Conservation (phyloP, 2,113 vertebrate genomes). For the Microcebus ravelobensis region DNA sequence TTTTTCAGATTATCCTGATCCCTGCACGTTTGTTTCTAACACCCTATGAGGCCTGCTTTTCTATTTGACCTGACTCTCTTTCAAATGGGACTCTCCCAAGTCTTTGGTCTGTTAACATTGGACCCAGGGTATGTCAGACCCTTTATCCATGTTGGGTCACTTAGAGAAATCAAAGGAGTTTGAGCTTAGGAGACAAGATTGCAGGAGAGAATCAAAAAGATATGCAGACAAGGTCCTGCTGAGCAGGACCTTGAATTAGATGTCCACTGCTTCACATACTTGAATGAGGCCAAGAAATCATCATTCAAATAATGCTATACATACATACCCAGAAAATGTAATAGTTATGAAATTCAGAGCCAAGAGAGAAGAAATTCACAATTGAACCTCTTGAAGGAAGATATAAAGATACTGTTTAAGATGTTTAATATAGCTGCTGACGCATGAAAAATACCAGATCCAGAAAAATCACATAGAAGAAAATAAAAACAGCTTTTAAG, state of each 20-base stretch:
- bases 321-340: neutral
- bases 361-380: neutral
- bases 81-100: neutral
- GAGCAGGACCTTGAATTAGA: neutral
- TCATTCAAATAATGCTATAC: conserved; percentile 12
- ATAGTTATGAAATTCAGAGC: neutral
- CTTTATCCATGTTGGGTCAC: neutral
- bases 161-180: neutral
- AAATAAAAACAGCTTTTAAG: neutral
- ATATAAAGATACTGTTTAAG: neutral
- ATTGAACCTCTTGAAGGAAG: neutral
- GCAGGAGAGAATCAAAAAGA: neutral
- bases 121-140: neutral
- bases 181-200: conserved; percentile 30
- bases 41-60: neutral
- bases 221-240: neutral
- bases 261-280: neutral
- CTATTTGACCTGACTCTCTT: neutral
- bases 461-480: neutral
- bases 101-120: neutral
- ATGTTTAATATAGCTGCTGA: neutral
- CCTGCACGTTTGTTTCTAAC: neutral
- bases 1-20: neutral
- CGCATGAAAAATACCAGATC: neutral
- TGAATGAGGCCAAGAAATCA: neutral